These are phyloP conservation scores for Mesorhabditis sp. DNA, from an alignment of 2,888 invertebrate species.

Conservation along the genomic window DNA sequence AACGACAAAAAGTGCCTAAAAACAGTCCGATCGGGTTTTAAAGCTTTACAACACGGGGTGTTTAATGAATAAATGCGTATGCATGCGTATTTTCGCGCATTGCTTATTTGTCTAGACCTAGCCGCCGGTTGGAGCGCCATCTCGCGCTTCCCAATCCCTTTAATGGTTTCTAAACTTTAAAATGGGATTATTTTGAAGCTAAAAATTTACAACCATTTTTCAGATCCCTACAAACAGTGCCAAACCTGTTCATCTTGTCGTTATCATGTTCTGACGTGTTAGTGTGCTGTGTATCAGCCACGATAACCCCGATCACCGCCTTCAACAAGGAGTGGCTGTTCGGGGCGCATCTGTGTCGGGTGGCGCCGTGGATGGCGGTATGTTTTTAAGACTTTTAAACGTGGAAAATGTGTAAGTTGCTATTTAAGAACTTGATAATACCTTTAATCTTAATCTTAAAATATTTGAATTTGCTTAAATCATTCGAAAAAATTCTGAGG, in stretches of 20 bases:
- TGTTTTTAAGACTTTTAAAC: neutral
- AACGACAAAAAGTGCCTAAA: too few relatives aligned
- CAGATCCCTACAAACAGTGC: slow-evolving; percentile 55
- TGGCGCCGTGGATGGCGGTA: slow-evolving; percentile 52
- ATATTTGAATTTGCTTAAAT: neutral
- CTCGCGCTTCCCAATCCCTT: neutral
- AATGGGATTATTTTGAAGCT: too few relatives aligned
- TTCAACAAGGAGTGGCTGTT: slow-evolving; percentile 55
- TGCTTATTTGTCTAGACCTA: too few relatives aligned
- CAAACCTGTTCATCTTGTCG: slow-evolving; percentile 55
- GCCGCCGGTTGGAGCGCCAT: neutral
- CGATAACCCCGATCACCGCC: slow-evolving; percentile 55
- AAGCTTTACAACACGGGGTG: too few relatives aligned
- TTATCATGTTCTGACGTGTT: slow-evolving; percentile 54
- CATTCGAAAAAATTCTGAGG: too few relatives aligned
- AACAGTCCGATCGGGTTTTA: too few relatives aligned
- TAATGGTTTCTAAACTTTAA: too few relatives aligned
- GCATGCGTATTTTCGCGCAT: too few relatives aligned
- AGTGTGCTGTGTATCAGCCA: slow-evolving; percentile 53
- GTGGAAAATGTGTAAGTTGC: neutral
- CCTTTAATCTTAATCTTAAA: neutral
- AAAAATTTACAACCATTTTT: slow-evolving; percentile 10
- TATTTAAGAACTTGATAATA: neutral
- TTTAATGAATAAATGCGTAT: too few relatives aligned
- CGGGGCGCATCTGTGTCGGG: slow-evolving; percentile 46